Percentiles rank a stretch among this genome's conserved stretches.
Conservation (phyloP, 2,113 vertebrate species). For the Antennarius striatus region DNA sequence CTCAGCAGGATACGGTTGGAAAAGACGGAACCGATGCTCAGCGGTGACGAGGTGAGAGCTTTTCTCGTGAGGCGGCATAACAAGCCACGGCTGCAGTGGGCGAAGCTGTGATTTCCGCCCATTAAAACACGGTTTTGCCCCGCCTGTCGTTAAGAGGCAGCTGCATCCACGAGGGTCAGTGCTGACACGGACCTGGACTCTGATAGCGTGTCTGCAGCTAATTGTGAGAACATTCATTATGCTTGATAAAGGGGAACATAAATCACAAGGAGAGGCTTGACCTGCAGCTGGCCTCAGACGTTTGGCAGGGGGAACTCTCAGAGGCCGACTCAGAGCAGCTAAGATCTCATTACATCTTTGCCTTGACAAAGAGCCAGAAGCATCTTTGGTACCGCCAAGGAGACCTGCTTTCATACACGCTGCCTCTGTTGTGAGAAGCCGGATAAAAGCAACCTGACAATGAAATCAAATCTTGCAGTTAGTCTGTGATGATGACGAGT, state of each 20-base stretch:
- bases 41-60: constrained; percentile 52
- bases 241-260: constrained; percentile 78
- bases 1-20: constrained; percentile 22
- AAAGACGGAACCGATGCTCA: constrained; percentile 16
- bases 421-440: constrained; percentile 51
- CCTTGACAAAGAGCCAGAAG: constrained; percentile 67
- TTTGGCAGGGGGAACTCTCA: constrained; percentile 58
- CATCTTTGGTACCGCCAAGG: constrained; percentile 59
- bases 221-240: constrained; percentile 79
- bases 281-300: constrained; percentile 60
- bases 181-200: constrained; percentile 60
- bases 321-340: constrained; percentile 60
- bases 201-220: constrained; percentile 72
- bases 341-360: constrained; percentile 77
- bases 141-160: constrained; percentile 66
- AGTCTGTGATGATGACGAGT: constrained; percentile 29
- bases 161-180: constrained; percentile 67
- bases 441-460: constrained; percentile 58
- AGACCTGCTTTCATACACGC: constrained; percentile 44
- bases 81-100: constrained; percentile 52
- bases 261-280: constrained; percentile 74
- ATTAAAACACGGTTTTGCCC: constrained; percentile 68
- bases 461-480: constrained; percentile 31
- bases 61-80: constrained; percentile 59
- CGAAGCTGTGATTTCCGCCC: constrained; percentile 65